Percentiles rank a stretch among this genome's conserved stretches.
These are phyloP conservation scores for Athene cunicularia DNA, from an alignment of 2,113 vertebrate species.

Conservation along the genomic window DNA sequence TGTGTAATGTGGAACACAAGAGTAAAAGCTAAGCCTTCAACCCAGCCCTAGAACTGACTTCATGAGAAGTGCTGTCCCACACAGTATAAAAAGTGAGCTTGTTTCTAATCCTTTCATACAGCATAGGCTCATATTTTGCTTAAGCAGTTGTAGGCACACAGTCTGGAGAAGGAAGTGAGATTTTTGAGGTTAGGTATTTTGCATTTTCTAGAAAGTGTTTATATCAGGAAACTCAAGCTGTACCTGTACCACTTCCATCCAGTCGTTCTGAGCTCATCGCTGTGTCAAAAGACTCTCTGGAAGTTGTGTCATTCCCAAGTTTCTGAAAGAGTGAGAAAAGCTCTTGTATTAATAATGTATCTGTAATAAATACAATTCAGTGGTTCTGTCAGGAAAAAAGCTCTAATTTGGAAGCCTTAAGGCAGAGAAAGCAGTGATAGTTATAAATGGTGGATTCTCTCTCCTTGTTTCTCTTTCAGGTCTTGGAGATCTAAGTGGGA, in stretches of 20 bases:
- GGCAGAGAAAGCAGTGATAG: not conserved
- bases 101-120: not conserved
- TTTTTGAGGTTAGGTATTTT: not conserved
- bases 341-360: not conserved
- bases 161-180: not conserved
- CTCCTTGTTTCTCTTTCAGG: not conserved
- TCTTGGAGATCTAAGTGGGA: not conserved
- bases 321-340: constrained; percentile 71
- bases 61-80: not conserved
- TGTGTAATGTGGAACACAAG: not conserved
- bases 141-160: not conserved
- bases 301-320: constrained; percentile 68
- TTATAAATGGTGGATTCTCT: not conserved
- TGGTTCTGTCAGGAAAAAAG: not conserved
- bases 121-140: not conserved
- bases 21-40: not conserved
- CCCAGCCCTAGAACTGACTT: not conserved
- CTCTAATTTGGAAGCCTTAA: not conserved
- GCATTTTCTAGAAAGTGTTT: not conserved
- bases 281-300: constrained; percentile 71
- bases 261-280: constrained; percentile 77
- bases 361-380: not conserved
- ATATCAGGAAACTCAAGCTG: not conserved
- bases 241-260: constrained; percentile 85
- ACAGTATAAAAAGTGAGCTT: not conserved